Conservation (phyloP, 1,140 invertebrate species). For the Habropoda laboriosa region DNA sequence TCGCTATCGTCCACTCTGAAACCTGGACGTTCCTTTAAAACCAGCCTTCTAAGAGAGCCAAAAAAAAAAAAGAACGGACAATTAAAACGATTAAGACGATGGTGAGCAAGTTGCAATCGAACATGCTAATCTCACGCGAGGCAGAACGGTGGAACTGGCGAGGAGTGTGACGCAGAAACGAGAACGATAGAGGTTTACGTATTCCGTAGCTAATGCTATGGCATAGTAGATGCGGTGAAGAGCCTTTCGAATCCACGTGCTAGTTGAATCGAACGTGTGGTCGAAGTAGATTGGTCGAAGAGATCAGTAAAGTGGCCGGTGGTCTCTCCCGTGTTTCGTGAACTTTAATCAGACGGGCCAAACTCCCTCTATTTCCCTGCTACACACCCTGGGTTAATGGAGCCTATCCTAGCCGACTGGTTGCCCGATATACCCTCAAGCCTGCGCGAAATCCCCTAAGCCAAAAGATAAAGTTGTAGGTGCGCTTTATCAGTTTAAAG, state of each 20-base stretch:
- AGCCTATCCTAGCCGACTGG: conserved; percentile 31
- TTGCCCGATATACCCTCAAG: conserved; percentile 32
- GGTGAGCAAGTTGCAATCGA: background rate
- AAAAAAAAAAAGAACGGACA: too few species aligned
- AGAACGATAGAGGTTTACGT: conserved; percentile 13
- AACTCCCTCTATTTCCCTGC: conserved; percentile 18
- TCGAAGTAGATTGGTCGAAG: conserved; percentile 55
- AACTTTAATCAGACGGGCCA: conserved; percentile 61
- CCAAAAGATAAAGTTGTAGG: conserved; percentile 54
- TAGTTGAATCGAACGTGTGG: conserved; percentile 28
- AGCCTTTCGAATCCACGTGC: conserved; percentile 34
- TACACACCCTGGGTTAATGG: conserved; percentile 55
- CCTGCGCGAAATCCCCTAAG: conserved; percentile 45
- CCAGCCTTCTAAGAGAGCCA: too few species aligned
- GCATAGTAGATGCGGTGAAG: background rate
- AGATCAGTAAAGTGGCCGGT: conserved; percentile 55
- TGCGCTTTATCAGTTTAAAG: background rate
- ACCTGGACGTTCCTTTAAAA: conserved; percentile 15
- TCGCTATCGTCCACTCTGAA: background rate
- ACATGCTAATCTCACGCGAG: conserved; percentile 11
- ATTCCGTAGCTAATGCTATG: background rate
- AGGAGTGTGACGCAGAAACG: too few species aligned
- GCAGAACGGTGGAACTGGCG: conserved; percentile 3
- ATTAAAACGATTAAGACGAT: conserved; percentile 12
- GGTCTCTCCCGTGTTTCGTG: conserved; percentile 41